Percentiles rank a stretch among this genome's conserved stretches.
These are phyloP conservation scores for Bovichtus variegatus DNA, from an alignment of 2,797 vertebrate genomes.

Conservation along the genomic window DNA sequence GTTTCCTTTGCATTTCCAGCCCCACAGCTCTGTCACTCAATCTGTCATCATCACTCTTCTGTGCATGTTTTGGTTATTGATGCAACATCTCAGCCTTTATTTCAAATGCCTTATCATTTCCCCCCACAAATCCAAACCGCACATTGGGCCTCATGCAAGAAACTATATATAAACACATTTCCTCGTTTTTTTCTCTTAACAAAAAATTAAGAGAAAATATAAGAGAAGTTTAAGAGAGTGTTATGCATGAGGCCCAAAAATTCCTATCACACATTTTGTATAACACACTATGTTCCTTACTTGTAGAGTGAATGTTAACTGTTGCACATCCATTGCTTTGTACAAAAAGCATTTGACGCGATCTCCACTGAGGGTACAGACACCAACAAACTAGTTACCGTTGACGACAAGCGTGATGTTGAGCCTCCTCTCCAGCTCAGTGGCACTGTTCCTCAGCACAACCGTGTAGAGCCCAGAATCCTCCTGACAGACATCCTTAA, in stretches of 20 bases:
- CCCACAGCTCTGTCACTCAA: not conserved
- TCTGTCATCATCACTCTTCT: not conserved
- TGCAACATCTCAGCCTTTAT: not conserved
- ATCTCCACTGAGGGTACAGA: not conserved
- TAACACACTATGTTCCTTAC: not conserved
- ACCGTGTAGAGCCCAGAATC: conserved; percentile 90
- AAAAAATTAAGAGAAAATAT: no score
- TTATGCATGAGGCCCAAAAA: no score
- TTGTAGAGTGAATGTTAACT: not conserved
- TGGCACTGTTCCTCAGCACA: conserved; percentile 88
- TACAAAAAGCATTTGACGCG: conserved; percentile 3
- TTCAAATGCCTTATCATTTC: not conserved
- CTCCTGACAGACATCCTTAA: conserved; percentile 92
- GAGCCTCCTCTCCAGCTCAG: conserved; percentile 87
- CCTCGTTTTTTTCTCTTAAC: no score
- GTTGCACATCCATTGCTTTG: conserved; percentile 6
- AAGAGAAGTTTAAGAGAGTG: no score
- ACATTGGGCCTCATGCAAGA: not conserved
- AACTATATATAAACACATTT: no score
- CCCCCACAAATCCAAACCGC: not conserved
- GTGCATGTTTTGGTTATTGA: not conserved
- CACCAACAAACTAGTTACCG: conserved; percentile 61
- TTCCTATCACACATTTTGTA: not conserved
- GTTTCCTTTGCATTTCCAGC: not conserved
- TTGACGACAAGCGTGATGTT: conserved; percentile 81